Percentiles rank a stretch among this genome's conserved stretches.
These are phyloP conservation scores for Amyelois transitella DNA, from an alignment of 1,140 invertebrate species.

Conservation along the genomic window DNA sequence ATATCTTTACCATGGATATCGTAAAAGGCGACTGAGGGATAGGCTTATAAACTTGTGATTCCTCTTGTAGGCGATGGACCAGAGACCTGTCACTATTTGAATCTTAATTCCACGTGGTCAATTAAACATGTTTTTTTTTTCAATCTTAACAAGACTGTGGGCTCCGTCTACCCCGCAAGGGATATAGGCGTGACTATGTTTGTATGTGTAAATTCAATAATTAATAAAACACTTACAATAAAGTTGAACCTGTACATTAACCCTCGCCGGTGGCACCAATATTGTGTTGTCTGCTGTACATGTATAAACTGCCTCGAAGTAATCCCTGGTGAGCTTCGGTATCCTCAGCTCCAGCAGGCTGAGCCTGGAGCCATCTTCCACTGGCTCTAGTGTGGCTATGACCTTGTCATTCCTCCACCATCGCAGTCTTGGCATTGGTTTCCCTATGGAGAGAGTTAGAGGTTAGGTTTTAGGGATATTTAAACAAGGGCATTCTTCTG, in stretches of 20 bases:
- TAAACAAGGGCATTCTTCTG: no score
- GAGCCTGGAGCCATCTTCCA: conserved; percentile 48
- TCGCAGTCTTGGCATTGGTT: conserved; percentile 82
- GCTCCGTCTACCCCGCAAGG: no score
- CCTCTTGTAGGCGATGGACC: no score
- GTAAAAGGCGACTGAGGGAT: no score
- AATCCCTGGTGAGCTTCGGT: conserved; percentile 73
- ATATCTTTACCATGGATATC: no score
- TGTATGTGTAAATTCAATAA: neutral
- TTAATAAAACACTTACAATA: conserved; percentile 77
- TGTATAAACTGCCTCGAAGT: conserved; percentile 88
- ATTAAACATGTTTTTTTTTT: no score
- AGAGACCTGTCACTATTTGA: no score
- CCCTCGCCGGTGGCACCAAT: conserved; percentile 78
- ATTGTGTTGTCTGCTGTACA: conserved; percentile 89
- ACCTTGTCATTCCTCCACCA: conserved; percentile 88
- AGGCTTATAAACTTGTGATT: no score
- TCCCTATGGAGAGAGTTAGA: conserved; percentile 76
- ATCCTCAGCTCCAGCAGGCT: conserved; percentile 52
- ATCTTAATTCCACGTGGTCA: no score
- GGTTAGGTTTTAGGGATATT: no score
- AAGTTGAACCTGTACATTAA: conserved; percentile 83
- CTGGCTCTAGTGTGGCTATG: conserved; percentile 45
- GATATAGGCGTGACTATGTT: no score
- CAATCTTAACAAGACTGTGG: no score